Evolutionary conservation across 2,113 vertebrate genomes (phyloP), one percentile per base, ranked within the genome.

Genomic region (Dromas ardeola): DNA sequence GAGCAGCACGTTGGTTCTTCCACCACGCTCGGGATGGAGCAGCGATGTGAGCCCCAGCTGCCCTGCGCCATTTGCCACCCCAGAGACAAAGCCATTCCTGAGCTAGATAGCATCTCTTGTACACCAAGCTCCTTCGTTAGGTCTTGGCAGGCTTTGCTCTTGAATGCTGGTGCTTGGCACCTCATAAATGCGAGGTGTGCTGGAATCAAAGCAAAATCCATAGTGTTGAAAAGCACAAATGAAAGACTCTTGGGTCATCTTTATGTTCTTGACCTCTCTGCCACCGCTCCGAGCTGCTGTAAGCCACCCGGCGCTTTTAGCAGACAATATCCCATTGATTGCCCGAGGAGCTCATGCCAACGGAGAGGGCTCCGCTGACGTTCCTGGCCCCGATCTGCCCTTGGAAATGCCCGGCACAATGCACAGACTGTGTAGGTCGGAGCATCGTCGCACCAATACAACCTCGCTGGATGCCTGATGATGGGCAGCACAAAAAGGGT

Each of bases 261-360:
- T 45, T 3, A 6, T 10, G 32, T 9, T 58, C 89, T 77, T 69
- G 94, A 83, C 78, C 87, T 73, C 66, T 1, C n/a, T 49, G 65
- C 91, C 63, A 10, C 4, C 3, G 0, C 58, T 72, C 34, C 65
- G 7, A 6, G 26, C 67, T 25, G 36, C 76, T 26, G 1, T 40
- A 3, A 3, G 81, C 69, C 70, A 2, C 76, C 29, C 10, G 0
- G 52, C 3, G 11, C 86, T 36, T 65, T 4, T 0, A 2, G 38
- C n/a, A 6, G 80, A 97, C 97, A 97, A 92, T 97, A 1, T 3
- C 59, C 62, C 78, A 94, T 97, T 97, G 94, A 93, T 9, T 22
- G 43, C 65, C n/a, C 6, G 3, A 38, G 90, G 62, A 36, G 69
- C 34, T 27, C 2, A 0, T 13, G 93, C n/a, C 88, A 42, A 43